Evolutionary conservation across 2,113 vertebrate genomes (phyloP), one percentile per base, ranked within the genome.

Genomic region (Trinectes maculatus): DNA sequence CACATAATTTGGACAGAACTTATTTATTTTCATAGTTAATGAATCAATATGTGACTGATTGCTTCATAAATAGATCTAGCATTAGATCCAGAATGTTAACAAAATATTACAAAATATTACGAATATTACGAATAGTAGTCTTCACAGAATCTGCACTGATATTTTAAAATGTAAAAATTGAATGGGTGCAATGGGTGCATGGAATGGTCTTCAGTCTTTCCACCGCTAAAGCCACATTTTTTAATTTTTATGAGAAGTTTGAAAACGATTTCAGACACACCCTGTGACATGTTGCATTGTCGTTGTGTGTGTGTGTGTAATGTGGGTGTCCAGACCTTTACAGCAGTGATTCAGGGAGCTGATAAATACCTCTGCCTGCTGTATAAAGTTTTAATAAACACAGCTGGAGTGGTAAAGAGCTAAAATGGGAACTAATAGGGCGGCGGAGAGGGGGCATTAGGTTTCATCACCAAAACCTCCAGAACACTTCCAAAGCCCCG

Each of bases 381-480:
- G 69, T 53, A 51, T 51, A 26, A 55, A 48, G 29, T 71, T 82
- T 78, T 84, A 74, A 82, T 79, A 76, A 74, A 86, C 82, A 74
- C 77, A 81, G 81, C 88, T 88, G 76, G 56, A 71, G 47, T 19
- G 52, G 40, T 76, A 67, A 84, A 73, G 53, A 61, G 74, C 57
- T 80, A 74, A 67, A 79, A 65, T 83, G 68, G 68, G 74, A 82
- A 51, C 76, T 75, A 79, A 78, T 69, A 65, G 63, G 46, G 58
- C 58, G 65, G 56, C 63, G n/a, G 58, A 71, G 68, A 73, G 59
- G 54, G 43, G 57, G 85, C 39, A 18, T 87, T 82, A 1, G 58
- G 76, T 88, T 79, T 89, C 84, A 82, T 76, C 78, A 74, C 80
- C 47, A 18, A 13, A 65, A 64, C 62, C 77, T 65, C 34, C 60